Percentiles rank a stretch among this genome's conserved stretches.
phyloP scores from a whole-genome alignment of 2,888 invertebrate genomes.

The Junonia oenone region DNA sequence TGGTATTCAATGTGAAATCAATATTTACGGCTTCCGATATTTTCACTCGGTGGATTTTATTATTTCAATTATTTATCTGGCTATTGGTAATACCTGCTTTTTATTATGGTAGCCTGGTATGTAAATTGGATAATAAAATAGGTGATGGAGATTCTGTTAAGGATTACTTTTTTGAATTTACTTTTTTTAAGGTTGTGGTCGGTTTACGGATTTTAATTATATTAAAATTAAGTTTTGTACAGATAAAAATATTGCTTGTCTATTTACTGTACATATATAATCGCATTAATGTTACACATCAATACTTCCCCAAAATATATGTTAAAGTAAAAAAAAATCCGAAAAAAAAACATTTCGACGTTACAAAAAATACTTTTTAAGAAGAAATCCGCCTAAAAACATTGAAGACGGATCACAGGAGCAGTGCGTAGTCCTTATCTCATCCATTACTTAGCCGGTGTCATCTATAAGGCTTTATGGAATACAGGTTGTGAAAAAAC shows the following conservation, averaged over 20 bases:
- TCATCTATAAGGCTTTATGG: not conserved
- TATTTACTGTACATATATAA: too few species aligned
- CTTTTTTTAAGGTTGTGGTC: too few species aligned
- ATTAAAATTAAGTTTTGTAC: too few species aligned
- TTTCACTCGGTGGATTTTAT: constrained; percentile 3
- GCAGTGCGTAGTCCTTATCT: not conserved
- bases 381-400: not conserved
- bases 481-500: not conserved
- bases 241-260: too few species aligned
- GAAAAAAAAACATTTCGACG: not conserved
- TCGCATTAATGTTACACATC: too few species aligned
- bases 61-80: not conserved
- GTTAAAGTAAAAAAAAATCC: too few species aligned
- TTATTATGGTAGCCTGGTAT: not conserved
- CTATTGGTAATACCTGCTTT: not conserved
- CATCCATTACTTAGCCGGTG: not conserved
- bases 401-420: not conserved
- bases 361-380: too few species aligned
- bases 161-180: too few species aligned
- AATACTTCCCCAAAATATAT: too few species aligned
- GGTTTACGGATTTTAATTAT: too few species aligned
- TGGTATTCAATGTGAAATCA: constrained; percentile 14
- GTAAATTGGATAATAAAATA: not conserved
- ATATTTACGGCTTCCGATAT: constrained; percentile 3
- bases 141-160: too few species aligned